Evolutionary conservation across 2,797 vertebrate species (phyloP), one percentile per base, ranked within the genome.

Genomic region (Paratrypauchen microcephalus): DNA sequence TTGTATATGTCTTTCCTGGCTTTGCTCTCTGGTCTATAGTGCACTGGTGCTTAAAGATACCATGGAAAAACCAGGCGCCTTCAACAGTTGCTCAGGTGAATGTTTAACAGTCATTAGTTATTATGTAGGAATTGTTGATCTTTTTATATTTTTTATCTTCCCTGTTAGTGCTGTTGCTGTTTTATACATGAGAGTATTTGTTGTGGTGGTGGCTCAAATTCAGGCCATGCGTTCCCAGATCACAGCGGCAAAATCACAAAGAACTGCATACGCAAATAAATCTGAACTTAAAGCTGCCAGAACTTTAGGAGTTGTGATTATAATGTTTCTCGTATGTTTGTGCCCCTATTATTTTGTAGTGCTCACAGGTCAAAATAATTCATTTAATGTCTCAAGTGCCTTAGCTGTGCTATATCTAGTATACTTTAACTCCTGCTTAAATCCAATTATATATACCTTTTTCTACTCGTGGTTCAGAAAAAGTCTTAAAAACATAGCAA

Each of bases 271-370:
- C 0, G 65, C 41, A 8, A 81, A 69, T 0, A 84, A 71, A 19
- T 88, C 81, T 21, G 84, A 88, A 59, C 21, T 78, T 54, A 92
- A 89, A 69, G 88, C 89, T 59, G 85, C 81, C 18, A 76, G 67
- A 74, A 83, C 79, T 8, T 69, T 92, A 0, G 83, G 89, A 0
- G 68, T 89, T 58, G 75, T 87, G 48, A 16, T 90, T 1, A 48
- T 72, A 15, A 66, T 85, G 15, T 90, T 83, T n/a, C n/a, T n/a
- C n/a, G n/a, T 78, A 3, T 88, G 77, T 63, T 61, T 79, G 18
- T 83, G 78, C 0, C 89, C 88, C 5, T 87, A 68, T 74, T 87
- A 50, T 7, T 58, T 73, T 18, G 26, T 61, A 2, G 6, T 60
- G 15, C 65, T 86, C 2, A 45, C 28, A 12, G 45, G 55, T 0